Evolutionary conservation across 2,113 vertebrate genomes (phyloP).

Genomic region (Scolopax mira): DNA sequence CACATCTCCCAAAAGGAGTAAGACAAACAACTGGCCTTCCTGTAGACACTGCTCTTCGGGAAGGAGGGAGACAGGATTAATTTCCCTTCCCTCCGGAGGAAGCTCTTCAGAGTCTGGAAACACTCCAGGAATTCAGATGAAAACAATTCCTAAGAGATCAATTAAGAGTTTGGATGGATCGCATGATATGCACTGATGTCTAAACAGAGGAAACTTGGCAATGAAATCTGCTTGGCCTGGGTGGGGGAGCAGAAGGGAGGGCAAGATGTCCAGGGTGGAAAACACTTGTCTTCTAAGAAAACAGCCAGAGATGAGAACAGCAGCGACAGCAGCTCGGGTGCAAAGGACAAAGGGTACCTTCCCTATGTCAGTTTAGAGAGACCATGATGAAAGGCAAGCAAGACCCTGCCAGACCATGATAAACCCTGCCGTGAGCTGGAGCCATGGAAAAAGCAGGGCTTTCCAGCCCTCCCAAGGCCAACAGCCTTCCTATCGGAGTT

Average conservation of each 20-base stretch:
- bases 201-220: background rate
- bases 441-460: background rate
- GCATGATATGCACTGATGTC: background rate
- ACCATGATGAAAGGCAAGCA: background rate
- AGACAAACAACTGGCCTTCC: background rate
- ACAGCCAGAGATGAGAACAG: background rate
- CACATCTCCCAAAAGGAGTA: background rate
- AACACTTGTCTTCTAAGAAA: background rate
- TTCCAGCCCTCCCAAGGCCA: background rate
- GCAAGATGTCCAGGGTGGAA: background rate
- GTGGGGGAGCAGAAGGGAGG: background rate
- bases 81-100: background rate
- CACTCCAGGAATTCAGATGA: slow-evolving; percentile 15
- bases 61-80: background rate
- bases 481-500: background rate
- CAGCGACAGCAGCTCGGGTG: background rate
- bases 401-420: background rate
- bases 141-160: slow-evolving; percentile 5
- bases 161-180: background rate
- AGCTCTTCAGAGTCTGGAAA: background rate
- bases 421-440: background rate
- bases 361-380: background rate
- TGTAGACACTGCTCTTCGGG: rapidly evolving
- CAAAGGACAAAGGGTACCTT: background rate
- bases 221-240: background rate